Percentiles rank a stretch among this genome's conserved stretches.
phyloP scores from a whole-genome alignment of 2,888 invertebrate genomes.

The Disparrhopalites patrizii region DNA sequence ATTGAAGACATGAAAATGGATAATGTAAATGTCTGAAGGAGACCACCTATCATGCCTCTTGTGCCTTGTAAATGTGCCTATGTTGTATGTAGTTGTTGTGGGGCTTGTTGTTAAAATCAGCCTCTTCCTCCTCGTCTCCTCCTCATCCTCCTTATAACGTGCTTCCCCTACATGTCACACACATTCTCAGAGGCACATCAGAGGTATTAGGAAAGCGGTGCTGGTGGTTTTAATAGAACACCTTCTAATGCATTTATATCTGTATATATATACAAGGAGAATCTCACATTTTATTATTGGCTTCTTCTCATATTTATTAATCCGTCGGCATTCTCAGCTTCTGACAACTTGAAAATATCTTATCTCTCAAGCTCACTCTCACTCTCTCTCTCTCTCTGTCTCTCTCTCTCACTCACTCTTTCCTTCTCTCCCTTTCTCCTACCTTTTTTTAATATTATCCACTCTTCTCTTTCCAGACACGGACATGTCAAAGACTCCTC shows the following conservation, averaged over 20 bases:
- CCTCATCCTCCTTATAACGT: neutral
- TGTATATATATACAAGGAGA: no score
- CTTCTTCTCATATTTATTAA: constrained; percentile 27
- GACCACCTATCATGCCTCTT: constrained; percentile 26
- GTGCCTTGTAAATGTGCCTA: no score
- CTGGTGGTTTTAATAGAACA: no score
- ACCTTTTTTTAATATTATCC: constrained; percentile 1
- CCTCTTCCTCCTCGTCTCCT: neutral
- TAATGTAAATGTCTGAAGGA: constrained; percentile 28
- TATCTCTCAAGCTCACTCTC: constrained; percentile 18
- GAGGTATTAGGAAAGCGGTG: no score
- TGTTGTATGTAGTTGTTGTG: no score
- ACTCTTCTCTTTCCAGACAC: neutral
- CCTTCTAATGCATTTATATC: constrained; percentile 29
- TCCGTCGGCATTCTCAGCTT: constrained; percentile 22
- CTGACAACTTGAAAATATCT: constrained; percentile 28
- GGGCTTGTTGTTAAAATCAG: no score
- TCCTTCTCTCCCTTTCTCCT: neutral
- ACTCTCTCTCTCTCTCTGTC: neutral
- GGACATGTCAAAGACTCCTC: constrained; percentile 5
- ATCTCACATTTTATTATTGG: constrained; percentile 27
- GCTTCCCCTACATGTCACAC: neutral
- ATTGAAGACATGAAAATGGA: constrained; percentile 26
- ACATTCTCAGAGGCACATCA: no score
- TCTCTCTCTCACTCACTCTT: no score